Conservation (phyloP, 2,113 vertebrate genomes). For the Tichodroma muraria region DNA sequence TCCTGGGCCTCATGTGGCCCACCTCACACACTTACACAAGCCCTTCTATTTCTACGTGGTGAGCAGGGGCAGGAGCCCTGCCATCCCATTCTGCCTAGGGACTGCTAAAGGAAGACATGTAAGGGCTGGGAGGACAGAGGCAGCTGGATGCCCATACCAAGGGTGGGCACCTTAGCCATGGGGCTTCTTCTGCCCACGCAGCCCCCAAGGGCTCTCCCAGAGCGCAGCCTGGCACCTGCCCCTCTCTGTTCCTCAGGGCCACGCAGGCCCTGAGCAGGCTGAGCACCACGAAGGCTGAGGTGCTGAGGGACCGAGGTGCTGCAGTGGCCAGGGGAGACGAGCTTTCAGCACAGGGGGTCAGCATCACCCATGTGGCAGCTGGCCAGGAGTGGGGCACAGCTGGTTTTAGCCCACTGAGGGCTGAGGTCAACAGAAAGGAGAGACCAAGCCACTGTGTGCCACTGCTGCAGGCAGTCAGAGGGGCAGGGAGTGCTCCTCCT, state of each 20-base stretch:
- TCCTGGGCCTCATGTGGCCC: fast-evolving
- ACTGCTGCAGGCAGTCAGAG: not conserved
- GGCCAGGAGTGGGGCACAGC: not conserved
- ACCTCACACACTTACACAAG: not conserved
- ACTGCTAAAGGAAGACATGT: fast-evolving
- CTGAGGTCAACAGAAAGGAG: not conserved
- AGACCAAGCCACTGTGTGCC: not conserved
- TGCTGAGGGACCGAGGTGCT: not conserved
- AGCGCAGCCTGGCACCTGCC: fast-evolving
- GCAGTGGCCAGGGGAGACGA: not conserved
- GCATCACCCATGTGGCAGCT: not conserved
- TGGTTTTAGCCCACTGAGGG: not conserved
- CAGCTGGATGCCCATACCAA: fast-evolving
- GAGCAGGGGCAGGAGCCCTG: not conserved
- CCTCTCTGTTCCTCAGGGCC: not conserved
- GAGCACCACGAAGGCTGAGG: fast-evolving
- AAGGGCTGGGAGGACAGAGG: not conserved
- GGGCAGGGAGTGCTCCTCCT: not conserved
- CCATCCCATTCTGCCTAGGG: not conserved
- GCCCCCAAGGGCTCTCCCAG: not conserved
- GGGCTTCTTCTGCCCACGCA: fast-evolving
- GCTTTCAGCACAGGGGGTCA: not conserved
- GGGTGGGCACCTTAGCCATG: fast-evolving
- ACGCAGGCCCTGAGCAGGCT: not conserved
- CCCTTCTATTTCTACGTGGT: fast-evolving